Evolutionary conservation across 2,113 vertebrate genomes (phyloP).

Genomic region (Sylvietta virens): DNA sequence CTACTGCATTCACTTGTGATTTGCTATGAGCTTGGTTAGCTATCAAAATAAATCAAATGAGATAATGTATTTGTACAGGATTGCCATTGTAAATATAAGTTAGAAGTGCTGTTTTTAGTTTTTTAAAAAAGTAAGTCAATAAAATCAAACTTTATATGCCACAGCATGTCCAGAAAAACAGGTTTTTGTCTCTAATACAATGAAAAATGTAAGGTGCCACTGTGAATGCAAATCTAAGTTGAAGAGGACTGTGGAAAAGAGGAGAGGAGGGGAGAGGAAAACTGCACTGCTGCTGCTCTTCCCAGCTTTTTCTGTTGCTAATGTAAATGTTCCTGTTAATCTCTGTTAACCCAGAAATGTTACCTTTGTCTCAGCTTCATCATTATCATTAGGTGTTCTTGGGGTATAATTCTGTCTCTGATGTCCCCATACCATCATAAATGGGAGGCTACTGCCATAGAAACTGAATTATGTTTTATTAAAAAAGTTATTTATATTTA

Average conservation of each 20-base stretch:
- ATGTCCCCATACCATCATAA: not conserved
- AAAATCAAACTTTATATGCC: not conserved
- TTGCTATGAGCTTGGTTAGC: not conserved
- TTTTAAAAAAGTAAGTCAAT: not conserved
- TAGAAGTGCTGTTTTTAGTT: not conserved
- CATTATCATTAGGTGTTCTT: not conserved
- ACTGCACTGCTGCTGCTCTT: accelerated
- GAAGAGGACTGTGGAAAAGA: not conserved
- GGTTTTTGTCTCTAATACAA: not conserved
- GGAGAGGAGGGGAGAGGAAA: not conserved
- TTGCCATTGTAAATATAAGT: not conserved
- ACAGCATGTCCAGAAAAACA: not conserved
- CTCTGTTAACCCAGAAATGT: not conserved
- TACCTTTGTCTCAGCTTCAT: not conserved
- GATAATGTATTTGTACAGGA: not conserved
- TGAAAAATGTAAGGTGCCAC: not conserved
- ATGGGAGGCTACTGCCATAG: not conserved
- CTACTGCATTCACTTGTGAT: not conserved
- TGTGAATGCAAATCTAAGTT: not conserved
- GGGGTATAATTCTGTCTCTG: not conserved
- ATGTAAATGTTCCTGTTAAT: not conserved
- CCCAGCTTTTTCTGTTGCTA: not conserved
- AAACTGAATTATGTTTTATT: not conserved
- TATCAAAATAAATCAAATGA: not conserved
- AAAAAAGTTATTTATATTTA: not conserved